Evolutionary conservation across 2,113 vertebrate species (phyloP).

Genomic region (Grammomys dolichurus): DNA sequence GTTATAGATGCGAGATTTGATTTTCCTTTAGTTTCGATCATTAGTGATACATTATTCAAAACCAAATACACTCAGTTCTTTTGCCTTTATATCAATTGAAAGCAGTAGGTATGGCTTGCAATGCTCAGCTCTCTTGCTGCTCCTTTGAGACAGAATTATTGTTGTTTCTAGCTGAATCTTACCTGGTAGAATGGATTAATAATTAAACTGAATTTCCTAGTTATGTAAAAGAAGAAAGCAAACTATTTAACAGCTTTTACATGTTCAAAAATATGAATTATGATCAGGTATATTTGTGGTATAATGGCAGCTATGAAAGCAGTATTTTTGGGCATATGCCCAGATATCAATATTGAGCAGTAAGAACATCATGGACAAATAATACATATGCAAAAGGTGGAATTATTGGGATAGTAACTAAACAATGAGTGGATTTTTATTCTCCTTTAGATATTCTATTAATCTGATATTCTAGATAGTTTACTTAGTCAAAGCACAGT

Average conservation of each 20-base stretch:
- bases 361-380: neutral
- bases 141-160: constrained; percentile 8
- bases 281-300: neutral
- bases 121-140: neutral
- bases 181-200: neutral
- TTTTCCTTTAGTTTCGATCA: constrained; percentile 67
- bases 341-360: constrained; percentile 1
- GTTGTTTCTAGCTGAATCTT: constrained; percentile 36
- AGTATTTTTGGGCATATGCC: neutral
- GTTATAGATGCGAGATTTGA: constrained; percentile 51
- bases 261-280: constrained; percentile 44
- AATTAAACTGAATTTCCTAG: constrained; percentile 33
- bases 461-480: constrained; percentile 14
- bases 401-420: neutral
- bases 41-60: constrained; percentile 79
- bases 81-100: constrained; percentile 55
- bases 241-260: constrained; percentile 27
- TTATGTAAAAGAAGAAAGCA: constrained; percentile 18
- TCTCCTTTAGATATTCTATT: constrained; percentile 36
- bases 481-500: neutral
- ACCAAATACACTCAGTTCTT: constrained; percentile 56
- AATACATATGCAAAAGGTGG: neutral
- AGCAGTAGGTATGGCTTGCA: constrained; percentile 9
- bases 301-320: neutral
- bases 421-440: neutral